phyloP scores from a whole-genome alignment of 2,888 invertebrate genomes.

The Callimorpha dominula region DNA sequence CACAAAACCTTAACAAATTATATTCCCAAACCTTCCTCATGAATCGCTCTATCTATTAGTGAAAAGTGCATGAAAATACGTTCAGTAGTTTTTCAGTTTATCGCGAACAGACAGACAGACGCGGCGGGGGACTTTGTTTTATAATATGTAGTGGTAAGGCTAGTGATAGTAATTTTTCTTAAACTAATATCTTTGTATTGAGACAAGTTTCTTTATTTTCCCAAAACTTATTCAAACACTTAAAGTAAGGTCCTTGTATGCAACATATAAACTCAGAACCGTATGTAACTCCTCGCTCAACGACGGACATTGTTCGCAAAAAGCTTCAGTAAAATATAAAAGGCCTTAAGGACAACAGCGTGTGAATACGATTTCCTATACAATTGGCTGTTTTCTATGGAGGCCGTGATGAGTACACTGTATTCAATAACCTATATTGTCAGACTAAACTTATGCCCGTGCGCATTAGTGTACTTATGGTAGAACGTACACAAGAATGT shows the following conservation, averaged over 20 bases:
- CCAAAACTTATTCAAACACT: neutral
- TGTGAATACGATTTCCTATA: conserved; percentile 48
- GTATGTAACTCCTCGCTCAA: neutral
- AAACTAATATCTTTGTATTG: neutral
- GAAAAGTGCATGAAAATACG: no score
- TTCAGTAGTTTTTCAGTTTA: no score
- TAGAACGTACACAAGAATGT: conserved; percentile 3
- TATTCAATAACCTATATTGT: conserved; percentile 54
- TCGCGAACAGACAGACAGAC: no score
- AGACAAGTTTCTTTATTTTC: neutral
- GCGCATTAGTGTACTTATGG: conserved; percentile 22
- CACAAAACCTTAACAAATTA: no score
- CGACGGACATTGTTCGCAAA: conserved; percentile 8
- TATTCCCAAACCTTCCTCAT: no score
- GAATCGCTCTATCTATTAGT: no score
- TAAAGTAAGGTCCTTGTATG: neutral
- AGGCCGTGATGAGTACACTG: conserved; percentile 29
- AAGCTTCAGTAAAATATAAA: conserved; percentile 24
- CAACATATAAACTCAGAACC: neutral
- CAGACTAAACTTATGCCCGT: conserved; percentile 48
- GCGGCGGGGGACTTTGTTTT: no score
- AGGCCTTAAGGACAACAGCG: conserved; percentile 17
- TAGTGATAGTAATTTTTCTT: no score
- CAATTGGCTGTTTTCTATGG: conserved; percentile 43
- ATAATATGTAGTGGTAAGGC: no score